Conservation (phyloP, 2,113 vertebrate species). For the Oxyura jamaicensis region DNA sequence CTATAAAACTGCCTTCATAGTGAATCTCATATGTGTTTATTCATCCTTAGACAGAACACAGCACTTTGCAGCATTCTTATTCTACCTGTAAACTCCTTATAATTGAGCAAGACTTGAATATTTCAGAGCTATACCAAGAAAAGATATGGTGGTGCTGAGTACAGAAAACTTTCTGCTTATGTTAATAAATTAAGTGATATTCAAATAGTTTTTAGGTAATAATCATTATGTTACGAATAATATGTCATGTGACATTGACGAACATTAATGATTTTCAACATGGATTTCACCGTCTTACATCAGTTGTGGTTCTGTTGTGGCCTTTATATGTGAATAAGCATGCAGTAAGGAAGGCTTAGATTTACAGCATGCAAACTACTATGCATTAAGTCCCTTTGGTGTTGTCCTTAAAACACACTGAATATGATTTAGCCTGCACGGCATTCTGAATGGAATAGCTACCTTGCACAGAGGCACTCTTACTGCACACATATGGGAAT, state of each 20-base stretch:
- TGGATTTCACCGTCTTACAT: constrained; percentile 23
- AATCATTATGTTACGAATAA: constrained; percentile 18
- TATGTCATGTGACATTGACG: not conserved
- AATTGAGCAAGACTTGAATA: not conserved
- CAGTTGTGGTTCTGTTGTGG: not conserved
- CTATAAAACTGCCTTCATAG: not conserved
- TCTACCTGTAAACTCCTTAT: not conserved
- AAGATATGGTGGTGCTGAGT: not conserved
- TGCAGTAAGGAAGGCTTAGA: not conserved
- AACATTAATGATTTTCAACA: not conserved
- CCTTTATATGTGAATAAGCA: not conserved
- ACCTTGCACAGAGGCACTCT: not conserved
- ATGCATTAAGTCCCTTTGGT: not conserved
- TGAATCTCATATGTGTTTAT: not conserved
- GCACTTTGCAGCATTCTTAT: not conserved
- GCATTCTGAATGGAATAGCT: not conserved
- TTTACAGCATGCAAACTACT: not conserved
- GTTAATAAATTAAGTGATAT: not conserved
- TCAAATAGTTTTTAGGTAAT: constrained; percentile 4
- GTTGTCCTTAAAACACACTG: not conserved
- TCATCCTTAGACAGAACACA: not conserved
- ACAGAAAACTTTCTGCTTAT: not conserved
- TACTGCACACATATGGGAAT: rapidly evolving
- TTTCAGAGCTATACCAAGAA: not conserved
- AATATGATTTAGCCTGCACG: not conserved